These are phyloP conservation scores for Sebastes diaconus DNA, from an alignment of 2,797 vertebrate species.

Conservation along the genomic window DNA sequence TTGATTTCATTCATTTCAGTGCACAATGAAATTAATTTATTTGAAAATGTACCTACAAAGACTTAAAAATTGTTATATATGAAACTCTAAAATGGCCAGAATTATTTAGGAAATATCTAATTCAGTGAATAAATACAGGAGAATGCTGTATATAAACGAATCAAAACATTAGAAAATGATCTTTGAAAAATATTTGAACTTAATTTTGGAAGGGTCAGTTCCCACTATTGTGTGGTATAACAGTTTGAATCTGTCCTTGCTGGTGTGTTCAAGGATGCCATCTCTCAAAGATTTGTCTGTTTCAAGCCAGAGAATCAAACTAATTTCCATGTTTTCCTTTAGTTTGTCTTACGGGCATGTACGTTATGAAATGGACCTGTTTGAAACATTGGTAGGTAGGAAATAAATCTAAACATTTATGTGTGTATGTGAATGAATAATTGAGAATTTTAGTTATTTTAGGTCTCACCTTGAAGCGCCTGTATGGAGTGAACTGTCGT, in stretches of 20 bases:
- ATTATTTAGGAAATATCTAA: neutral
- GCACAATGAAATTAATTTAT: neutral
- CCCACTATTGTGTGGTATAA: neutral
- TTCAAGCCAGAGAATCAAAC: neutral
- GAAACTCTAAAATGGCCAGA: neutral
- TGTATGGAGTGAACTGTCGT: conserved; percentile 92
- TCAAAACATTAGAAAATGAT: neutral
- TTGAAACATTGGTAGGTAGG: neutral
- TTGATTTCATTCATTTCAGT: neutral
- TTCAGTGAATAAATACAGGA: neutral
- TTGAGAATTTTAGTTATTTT: neutral
- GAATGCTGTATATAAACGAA: neutral
- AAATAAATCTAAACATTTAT: neutral
- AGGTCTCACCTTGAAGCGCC: conserved; percentile 90
- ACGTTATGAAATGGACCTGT: neutral
- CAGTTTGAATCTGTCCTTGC: neutral
- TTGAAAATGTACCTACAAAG: neutral
- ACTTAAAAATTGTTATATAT: neutral
- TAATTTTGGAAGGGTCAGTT: neutral
- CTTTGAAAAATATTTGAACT: neutral
- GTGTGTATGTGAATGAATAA: neutral
- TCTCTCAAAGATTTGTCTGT: too few species aligned
- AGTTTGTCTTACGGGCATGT: neutral
- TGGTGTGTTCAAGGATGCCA: neutral
- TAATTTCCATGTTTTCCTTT: neutral